Evolutionary conservation across 2,888 invertebrate genomes (phyloP), one percentile per base, ranked within the genome.

Genomic region (Dermolepida albohirtum): DNA sequence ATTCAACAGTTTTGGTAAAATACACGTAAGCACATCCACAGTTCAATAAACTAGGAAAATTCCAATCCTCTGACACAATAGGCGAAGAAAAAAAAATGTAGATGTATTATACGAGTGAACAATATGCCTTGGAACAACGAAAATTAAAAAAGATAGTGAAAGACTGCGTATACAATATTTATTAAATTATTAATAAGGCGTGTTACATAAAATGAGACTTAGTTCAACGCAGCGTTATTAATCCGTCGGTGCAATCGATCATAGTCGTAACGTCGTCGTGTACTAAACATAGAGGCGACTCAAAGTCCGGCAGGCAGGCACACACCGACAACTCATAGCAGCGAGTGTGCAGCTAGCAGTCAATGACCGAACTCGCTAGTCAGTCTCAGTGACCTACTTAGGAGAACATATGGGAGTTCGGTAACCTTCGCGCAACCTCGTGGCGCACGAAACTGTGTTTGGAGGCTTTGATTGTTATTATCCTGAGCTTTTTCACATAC

Each of bases 331-430:
- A 73, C 57, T 51, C 65, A 52, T 62, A 41, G 52, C 43, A 54
- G 16, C 14, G 66, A 50, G 66, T 59, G 66, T 59, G 66, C 39
- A 44, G 63, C 14, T 50, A 59, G 74, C 76, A 71, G 83, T 80
- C 83, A 83, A 81, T 80, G 83, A 83, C 83, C 83, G 77, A 81
- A 81, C 80, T 80, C 72, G 71, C 79, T 76, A 80, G 77, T 80
- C 81, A 78, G 81, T 80, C 82, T 83, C 82, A 83, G 82, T 83
- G 83, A 83, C 83, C 83, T 78, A 83, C 81, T 83, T 83, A 81
- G 66, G 29, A 66, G 79, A 82, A 82, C 81, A 82, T 80, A 80
- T 81, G 80, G 78, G 78, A 78, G 75, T 75, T 76, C 76, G 77
- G 73, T 71, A 73, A 74, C 75, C 75, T 74, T 75, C 76, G 76